Evolutionary conservation across 2,888 invertebrate species (phyloP).

Genomic region (Leucophenga montana): DNA sequence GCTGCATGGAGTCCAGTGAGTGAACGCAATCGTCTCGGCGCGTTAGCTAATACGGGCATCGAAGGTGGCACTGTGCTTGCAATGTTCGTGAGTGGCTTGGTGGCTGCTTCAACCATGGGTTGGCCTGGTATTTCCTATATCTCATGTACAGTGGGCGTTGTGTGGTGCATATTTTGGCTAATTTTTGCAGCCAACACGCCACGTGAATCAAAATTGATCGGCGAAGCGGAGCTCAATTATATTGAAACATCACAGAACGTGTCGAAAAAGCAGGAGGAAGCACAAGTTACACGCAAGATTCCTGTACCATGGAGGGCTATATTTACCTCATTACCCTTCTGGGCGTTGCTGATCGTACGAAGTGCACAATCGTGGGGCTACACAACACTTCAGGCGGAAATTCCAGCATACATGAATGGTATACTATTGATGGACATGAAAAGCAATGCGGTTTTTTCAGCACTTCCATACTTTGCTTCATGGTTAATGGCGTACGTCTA

Average conservation of each 20-base stretch:
- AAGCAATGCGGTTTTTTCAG: slow-evolving; percentile 74
- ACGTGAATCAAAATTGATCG: slow-evolving; percentile 75
- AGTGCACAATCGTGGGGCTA: slow-evolving; percentile 82
- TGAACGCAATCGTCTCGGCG: slow-evolving; percentile 78
- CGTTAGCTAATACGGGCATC: slow-evolving; percentile 76
- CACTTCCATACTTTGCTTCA: slow-evolving; percentile 75
- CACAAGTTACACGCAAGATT: slow-evolving; percentile 51
- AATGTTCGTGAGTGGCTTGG: slow-evolving; percentile 78
- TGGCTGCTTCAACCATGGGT: slow-evolving; percentile 77
- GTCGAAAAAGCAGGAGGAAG: slow-evolving; percentile 32
- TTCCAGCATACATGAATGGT: slow-evolving; percentile 80
- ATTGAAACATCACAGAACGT: slow-evolving; percentile 75
- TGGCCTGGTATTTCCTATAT: slow-evolving; percentile 82
- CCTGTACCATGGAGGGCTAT: slow-evolving; percentile 79
- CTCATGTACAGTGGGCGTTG: slow-evolving; percentile 75
- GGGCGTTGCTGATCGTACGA: slow-evolving; percentile 76
- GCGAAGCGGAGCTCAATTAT: slow-evolving; percentile 75
- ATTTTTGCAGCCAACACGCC: slow-evolving; percentile 77
- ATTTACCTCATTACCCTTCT: slow-evolving; percentile 78
- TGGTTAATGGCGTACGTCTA: slow-evolving; percentile 75
- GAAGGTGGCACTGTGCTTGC: slow-evolving; percentile 80
- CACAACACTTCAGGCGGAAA: slow-evolving; percentile 80
- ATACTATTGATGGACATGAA: slow-evolving; percentile 78
- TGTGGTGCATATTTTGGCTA: slow-evolving; percentile 76
- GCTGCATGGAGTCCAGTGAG: slow-evolving; percentile 81